Evolutionary conservation across 2,888 invertebrate genomes (phyloP), one percentile per base, ranked within the genome.

Genomic region (Cecidostiba fungosa): DNA sequence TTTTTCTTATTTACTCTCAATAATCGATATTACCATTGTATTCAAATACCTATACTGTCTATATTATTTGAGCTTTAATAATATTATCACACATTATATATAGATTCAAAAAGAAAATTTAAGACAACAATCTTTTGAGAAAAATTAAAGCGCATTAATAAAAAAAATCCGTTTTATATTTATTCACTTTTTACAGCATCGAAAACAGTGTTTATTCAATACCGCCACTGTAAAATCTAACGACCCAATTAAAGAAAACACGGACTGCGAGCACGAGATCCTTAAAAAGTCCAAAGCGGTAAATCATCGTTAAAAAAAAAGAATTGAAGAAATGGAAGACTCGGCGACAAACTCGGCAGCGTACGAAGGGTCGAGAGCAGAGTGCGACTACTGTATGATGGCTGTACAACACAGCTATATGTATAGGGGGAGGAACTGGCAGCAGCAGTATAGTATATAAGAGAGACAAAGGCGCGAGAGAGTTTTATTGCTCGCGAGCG

Each of bases 381-480:
- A 77, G 62, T 10, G n/a, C 10, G 36, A 62, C 14, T 59, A 59
- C 54, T 59, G n/a, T 59, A 59, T n/a, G n/a, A n/a, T 5, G 19
- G 16, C 19, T 19, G 5, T 47, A 50, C 16, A 50, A 19, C 50
- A 50, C 16, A 4, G 50, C 19, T 50, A 3, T 19, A 26, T 16
- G 36, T 26, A n/a, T n/a, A 54, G 76, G 77, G 59, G 54, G 36
- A 54, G 69, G 66, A 72, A 29, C 43, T n/a, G 39, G 50, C 19
- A 50, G 74, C 6, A 14, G 26, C 23, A 23, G 66, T 59, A 59
- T 19, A 59, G n/a, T 16, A 32, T 12, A 8, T n/a, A 59, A 66
- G 74, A 32, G 43, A 62, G 66, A 83, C 62, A 83, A 72, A 76
- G 70, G 54, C 85, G 77, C 86, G 85, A 86, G 66, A 73, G 82